phyloP scores from a whole-genome alignment of 2,797 vertebrate genomes.

The Eulemur rubriventer region DNA sequence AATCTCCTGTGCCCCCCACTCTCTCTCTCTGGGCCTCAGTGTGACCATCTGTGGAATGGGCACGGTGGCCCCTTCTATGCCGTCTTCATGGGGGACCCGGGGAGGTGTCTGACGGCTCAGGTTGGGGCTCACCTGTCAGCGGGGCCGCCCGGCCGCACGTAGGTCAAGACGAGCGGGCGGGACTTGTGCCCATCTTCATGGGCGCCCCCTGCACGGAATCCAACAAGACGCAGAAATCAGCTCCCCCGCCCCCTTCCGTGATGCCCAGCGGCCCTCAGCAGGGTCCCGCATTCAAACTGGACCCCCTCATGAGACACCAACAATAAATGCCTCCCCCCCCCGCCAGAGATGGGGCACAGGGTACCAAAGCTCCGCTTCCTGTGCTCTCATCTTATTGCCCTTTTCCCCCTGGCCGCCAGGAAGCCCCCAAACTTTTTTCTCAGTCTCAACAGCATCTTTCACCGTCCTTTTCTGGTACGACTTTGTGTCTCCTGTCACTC shows the following conservation, averaged over 20 bases:
- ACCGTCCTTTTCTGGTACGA: not conserved
- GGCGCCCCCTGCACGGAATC: slow-evolving; percentile 89
- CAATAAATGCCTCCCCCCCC: not conserved
- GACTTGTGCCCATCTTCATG: slow-evolving; percentile 97
- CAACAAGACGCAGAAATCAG: slow-evolving; percentile 56
- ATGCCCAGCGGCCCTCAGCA: not conserved
- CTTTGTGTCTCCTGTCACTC: not conserved
- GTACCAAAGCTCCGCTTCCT: not conserved
- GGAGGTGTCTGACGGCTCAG: not conserved
- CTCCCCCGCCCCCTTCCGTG: not conserved
- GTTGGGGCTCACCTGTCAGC: slow-evolving; percentile 93
- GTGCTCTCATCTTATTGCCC: not conserved
- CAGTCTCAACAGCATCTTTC: not conserved
- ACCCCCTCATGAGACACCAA: not conserved
- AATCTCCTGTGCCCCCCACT: not conserved
- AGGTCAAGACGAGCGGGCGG: slow-evolving; percentile 94
- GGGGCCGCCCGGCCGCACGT: slow-evolving; percentile 94
- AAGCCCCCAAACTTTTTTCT: not conserved
- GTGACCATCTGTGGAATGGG: not conserved
- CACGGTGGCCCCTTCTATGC: not conserved
- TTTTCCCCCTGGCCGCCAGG: not conserved
- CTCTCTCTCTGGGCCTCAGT: not conserved
- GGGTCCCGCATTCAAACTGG: not conserved
- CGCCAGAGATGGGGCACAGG: not conserved
- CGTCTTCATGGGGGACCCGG: not conserved